A percentile compares a stretch with the other conserved stretches of the same genome.
Conservation (phyloP, 2,797 vertebrate genomes). For the Lepus townsendii region DNA sequence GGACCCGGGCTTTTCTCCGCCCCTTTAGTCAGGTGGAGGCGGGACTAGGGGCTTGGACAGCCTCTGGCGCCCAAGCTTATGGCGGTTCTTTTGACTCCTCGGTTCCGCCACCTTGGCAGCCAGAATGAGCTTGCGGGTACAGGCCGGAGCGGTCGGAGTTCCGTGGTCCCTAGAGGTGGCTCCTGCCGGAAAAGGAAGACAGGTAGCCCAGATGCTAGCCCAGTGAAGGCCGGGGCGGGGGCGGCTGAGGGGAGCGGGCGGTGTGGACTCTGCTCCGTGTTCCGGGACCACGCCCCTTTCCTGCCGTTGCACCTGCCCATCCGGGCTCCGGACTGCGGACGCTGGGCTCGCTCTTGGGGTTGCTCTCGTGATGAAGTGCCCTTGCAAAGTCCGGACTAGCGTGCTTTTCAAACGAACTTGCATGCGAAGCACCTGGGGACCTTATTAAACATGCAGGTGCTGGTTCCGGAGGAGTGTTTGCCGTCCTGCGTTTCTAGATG, state of each 20-base stretch:
- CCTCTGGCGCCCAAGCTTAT: fast-evolving
- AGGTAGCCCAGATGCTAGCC: background rate
- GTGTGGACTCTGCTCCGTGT: background rate
- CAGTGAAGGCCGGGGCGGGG: background rate
- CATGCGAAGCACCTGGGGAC: background rate
- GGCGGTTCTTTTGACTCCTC: slow-evolving; percentile 80
- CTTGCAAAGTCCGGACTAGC: background rate
- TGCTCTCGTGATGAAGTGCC: background rate
- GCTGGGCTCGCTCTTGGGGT: background rate
- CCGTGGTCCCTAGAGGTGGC: background rate
- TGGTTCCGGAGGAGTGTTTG: background rate
- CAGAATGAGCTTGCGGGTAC: background rate
- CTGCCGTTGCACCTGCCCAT: background rate
- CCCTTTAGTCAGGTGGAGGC: background rate
- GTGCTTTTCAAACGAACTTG: background rate
- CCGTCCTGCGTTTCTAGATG: background rate
- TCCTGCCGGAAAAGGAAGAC: slow-evolving; percentile 34
- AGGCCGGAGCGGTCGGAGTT: fast-evolving
- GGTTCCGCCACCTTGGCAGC: slow-evolving; percentile 60
- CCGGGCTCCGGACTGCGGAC: fast-evolving
- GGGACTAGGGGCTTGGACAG: background rate
- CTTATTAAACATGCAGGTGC: slow-evolving; percentile 13
- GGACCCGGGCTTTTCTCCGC: slow-evolving; percentile 22
- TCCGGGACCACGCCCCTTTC: background rate
- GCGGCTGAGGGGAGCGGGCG: background rate